These are phyloP conservation scores for Sarcophaga rosellei DNA, from an alignment of 2,888 invertebrate species.

Conservation along the genomic window DNA sequence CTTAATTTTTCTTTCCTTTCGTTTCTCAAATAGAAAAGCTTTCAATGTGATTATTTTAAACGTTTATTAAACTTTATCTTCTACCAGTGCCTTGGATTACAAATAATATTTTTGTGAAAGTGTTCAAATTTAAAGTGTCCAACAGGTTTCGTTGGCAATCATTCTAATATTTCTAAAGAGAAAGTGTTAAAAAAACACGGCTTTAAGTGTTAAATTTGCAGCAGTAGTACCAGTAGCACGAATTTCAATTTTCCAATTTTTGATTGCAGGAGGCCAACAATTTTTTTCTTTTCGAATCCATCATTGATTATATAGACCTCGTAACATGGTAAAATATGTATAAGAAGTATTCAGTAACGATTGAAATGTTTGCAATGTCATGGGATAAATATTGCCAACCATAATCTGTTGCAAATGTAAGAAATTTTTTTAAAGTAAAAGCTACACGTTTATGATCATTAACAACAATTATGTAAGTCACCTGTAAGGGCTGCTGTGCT, in stretches of 20 bases:
- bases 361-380: slow-evolving; percentile 76
- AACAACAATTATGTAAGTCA: slow-evolving; percentile 47
- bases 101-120: slow-evolving; percentile 26
- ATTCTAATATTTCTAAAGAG: slow-evolving; percentile 36
- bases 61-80: slow-evolving; percentile 47
- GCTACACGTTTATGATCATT: no score
- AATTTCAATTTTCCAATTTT: slow-evolving; percentile 24
- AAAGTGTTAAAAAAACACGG: slow-evolving; percentile 41
- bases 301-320: slow-evolving; percentile 72
- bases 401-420: slow-evolving; percentile 69
- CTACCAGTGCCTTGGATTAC: slow-evolving; percentile 8
- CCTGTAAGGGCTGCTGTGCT: slow-evolving; percentile 76
- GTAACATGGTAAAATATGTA: slow-evolving; percentile 78
- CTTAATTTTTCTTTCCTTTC: background rate
- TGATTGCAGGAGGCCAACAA: background rate
- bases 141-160: slow-evolving; percentile 11
- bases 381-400: slow-evolving; percentile 75
- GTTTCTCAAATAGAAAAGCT: slow-evolving; percentile 1
- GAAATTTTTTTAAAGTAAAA: background rate
- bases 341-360: slow-evolving; percentile 79
- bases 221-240: slow-evolving; percentile 11
- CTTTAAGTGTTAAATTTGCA: slow-evolving; percentile 13
- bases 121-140: slow-evolving; percentile 7
- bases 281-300: slow-evolving; percentile 4
- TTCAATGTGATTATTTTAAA: slow-evolving; percentile 60